phyloP scores from a whole-genome alignment of 2,113 vertebrate genomes.

The Grammomys dolichurus region DNA sequence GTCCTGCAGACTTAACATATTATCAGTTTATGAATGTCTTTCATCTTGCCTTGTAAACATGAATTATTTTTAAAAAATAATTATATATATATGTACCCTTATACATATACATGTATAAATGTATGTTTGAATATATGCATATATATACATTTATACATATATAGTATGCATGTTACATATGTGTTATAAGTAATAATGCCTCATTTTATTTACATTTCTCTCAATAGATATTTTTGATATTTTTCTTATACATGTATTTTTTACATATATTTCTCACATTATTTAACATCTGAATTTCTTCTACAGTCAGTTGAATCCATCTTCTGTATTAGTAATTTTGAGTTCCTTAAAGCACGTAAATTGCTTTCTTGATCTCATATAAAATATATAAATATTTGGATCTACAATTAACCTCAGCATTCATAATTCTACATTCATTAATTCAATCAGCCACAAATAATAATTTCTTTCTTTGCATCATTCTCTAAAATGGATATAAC shows the following conservation, averaged over 20 bases:
- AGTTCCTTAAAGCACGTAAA: background rate
- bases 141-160: too few relatives aligned
- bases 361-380: background rate
- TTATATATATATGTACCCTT: too few relatives aligned
- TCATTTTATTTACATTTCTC: background rate
- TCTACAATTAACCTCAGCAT: background rate
- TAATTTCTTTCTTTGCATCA: background rate
- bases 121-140: too few relatives aligned
- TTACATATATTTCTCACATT: background rate
- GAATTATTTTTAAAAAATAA: constrained; percentile 13
- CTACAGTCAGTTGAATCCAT: background rate
- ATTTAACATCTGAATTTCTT: background rate
- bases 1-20: background rate
- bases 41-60: constrained; percentile 6
- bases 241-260: background rate
- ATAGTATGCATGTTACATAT: too few relatives aligned
- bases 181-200: background rate
- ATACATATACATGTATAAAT: too few relatives aligned
- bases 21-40: background rate
- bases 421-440: background rate
- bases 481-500: background rate
- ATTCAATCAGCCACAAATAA: background rate
- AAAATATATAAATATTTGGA: background rate
- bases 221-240: background rate
- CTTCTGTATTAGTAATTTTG: background rate